Conservation (phyloP, 2,888 invertebrate species). For the Cheilosia grossa region DNA sequence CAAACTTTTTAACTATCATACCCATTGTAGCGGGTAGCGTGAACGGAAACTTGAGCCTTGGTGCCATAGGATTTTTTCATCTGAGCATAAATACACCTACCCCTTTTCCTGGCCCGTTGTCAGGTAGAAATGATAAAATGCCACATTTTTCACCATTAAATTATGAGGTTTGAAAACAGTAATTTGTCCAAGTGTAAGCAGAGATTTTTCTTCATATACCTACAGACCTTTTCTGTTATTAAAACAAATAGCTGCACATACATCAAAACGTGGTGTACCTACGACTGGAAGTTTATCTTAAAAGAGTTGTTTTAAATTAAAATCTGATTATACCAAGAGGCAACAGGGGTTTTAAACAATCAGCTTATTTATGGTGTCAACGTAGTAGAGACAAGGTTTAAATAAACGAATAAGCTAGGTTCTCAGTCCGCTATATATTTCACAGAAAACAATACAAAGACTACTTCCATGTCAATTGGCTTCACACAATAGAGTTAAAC, state of each 20-base stretch:
- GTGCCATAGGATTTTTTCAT: not conserved
- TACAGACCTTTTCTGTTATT: not conserved
- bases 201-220: not conserved
- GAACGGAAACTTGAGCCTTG: constrained; percentile 8
- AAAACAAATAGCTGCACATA: not conserved
- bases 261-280: not conserved
- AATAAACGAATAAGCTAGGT: too few relatives aligned
- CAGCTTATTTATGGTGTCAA: too few relatives aligned
- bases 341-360: too few relatives aligned
- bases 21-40: not conserved
- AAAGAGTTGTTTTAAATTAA: too few relatives aligned
- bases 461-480: too few relatives aligned
- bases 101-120: not conserved
- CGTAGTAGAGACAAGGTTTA: too few relatives aligned
- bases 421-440: too few relatives aligned
- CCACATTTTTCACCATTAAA: constrained; percentile 35
- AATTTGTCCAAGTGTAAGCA: not conserved
- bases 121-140: constrained; percentile 28
- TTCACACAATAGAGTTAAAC: too few relatives aligned
- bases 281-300: too few relatives aligned
- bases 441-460: too few relatives aligned
- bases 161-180: constrained; percentile 27
- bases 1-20: constrained; percentile 35
- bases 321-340: too few relatives aligned
- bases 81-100: not conserved